phyloP scores from a whole-genome alignment of 2,888 invertebrate genomes.

The Epicampocera succincta region DNA sequence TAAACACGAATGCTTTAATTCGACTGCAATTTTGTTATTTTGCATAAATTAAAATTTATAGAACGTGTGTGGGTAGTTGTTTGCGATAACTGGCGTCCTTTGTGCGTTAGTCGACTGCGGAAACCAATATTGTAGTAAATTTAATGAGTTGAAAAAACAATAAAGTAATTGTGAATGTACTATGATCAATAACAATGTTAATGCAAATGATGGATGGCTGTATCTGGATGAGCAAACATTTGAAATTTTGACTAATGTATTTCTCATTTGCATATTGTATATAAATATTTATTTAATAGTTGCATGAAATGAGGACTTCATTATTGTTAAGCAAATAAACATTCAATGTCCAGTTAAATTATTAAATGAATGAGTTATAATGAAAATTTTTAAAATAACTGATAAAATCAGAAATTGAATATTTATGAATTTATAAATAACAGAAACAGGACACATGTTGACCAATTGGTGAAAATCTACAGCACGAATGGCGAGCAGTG shows the following conservation, averaged over 20 bases:
- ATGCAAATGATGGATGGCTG: conserved; percentile 51
- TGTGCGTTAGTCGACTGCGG: conserved; percentile 9
- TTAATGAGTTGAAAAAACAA: conserved; percentile 45
- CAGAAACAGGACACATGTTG: too few species aligned
- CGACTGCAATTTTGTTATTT: conserved; percentile 9
- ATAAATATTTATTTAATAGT: conserved; percentile 8
- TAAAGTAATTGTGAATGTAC: conserved; percentile 46
- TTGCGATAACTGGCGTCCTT: not conserved
- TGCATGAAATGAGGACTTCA: conserved; percentile 5
- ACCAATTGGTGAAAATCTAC: too few species aligned
- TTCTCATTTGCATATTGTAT: conserved; percentile 32
- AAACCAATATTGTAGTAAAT: conserved; percentile 28
- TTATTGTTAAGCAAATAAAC: conserved; percentile 20
- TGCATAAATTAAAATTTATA: conserved; percentile 29
- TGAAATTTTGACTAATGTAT: conserved; percentile 31
- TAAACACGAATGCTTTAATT: conserved; percentile 48
- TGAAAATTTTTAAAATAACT: not conserved
- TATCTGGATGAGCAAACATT: conserved; percentile 20
- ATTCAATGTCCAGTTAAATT: not conserved
- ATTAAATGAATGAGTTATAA: not conserved
- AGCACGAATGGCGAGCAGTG: too few species aligned
- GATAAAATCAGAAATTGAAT: too few species aligned
- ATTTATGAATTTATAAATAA: too few species aligned
- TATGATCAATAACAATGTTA: conserved; percentile 40
- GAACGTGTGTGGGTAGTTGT: not conserved